Base-by-base conservation (phyloP, 2,888 invertebrate genomes). In the Polymixis flavicincta region DNA sequence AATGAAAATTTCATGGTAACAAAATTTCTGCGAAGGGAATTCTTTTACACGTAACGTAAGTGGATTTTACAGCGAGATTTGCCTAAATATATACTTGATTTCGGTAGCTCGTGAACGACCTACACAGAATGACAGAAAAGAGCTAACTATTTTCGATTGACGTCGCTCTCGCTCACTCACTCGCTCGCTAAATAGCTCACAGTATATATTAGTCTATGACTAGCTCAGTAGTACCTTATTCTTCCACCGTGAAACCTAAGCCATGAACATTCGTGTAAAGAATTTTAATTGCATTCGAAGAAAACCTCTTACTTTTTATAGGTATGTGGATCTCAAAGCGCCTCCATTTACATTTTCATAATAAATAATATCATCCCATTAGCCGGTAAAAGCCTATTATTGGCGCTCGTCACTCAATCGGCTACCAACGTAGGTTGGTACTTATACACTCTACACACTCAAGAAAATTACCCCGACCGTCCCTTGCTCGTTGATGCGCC, bases 331-430 rank as follows among this genome's bases (percentile, higher is more conserved):
- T 59, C 48, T 50, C 48, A 57, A 55, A 64, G 57, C 19, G 28
- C 22, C 3, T 45, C 42, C 65, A 61, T 61, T 79, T 55, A 60
- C 17, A 55, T 80, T 61, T 42, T 60, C 22, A 48, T 42, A 60
- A 54, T 65, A 60, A 78, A 71, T 71, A 60, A 48, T 64, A 48
- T 54, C 14, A 57, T 64, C n/a, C 17, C 64, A 71, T 71, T 66
- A 72, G 54, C 50, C 17, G 9, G 6, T 42, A 22, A 60, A 65
- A 72, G 60, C 60, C 37, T 60, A 66, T 60, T 68, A 78, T 54
- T 48, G 17, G 14, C 19, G 28, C 57, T 71, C 32, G 32, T 48
- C 64, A 54, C 54, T 60, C 80, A 65, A 54, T 78, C 17, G 28
- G 3, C 19, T 17, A 28, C 60, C 14, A 45, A 25, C 6, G 1